Evolutionary conservation across 2,888 invertebrate species (phyloP), one percentile per base, ranked within the genome.

Genomic region (Erebia palarica): DNA sequence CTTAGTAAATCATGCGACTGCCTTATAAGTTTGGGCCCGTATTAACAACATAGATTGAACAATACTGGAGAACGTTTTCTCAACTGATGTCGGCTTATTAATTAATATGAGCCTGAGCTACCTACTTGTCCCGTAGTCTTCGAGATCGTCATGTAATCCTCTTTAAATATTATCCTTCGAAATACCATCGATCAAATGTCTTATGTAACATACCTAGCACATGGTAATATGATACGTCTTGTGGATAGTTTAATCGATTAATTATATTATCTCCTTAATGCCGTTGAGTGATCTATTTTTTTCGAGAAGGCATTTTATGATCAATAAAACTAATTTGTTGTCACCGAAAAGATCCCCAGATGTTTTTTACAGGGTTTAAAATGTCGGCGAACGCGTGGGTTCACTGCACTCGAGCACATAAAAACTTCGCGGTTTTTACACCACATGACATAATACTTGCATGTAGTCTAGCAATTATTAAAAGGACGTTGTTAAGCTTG

Each of bases 291-390:
- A 59, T 66, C 27, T 64, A 49, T 69, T 73, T 76, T 73, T 61
- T 51, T 36, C 66, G 21, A 53, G 55, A 72, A 63, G 42, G 73
- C 68, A 74, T 76, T 75, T 75, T 73, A 77, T 73, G 74, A 72
- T 76, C 75, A 77, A 78, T 78, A 80, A 81, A 82, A 82, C 79
- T 78, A 80, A 81, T 77, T 78, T 77, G 74, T 75, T 70, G 75
- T 63, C 63, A 47, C 69, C 71, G 69, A 67, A 74, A 66, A 69
- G 70, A 73, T 71, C 73, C 69, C 63, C 63, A n/a, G 47, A 36
- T 64, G 70, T 75, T 71, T 75, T 69, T 49, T 49, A 59, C 53
- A 49, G 47, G 16, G 27, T 53, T 49, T 75, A 70, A 69, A 77
- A 73, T 75, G 69, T 63, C 59, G 27, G 55, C 65, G 57, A 70